Evolutionary conservation across 92 coral and sea anemone genomes (phyloP), one percentile per base, ranked within the genome.

Genomic region (Heteractis magnifica): DNA sequence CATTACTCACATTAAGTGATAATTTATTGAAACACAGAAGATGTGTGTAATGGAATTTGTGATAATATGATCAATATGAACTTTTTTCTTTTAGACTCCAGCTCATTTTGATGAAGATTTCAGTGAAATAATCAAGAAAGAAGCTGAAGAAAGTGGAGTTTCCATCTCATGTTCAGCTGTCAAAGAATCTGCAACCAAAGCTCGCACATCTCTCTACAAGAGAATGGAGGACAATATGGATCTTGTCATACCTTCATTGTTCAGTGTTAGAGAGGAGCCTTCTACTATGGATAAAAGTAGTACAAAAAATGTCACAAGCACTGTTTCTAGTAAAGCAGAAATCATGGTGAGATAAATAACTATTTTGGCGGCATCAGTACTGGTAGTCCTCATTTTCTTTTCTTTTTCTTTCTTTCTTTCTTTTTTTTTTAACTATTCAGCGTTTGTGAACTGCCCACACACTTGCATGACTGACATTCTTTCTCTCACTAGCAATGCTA

Each of bases 81-180:
- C 59, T 55, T 8, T 55, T 8, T 55, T 8, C 59, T 62, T 62
- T 16, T 62, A 95, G 98, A 89, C 95, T 72, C 95, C 95, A 51
- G 91, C 87, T 78, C 92, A 94, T 83, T 87, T 93, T 75, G 98
- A 95, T 81, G 98, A 94, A 73, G 98, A 95, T 52, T 93, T 95
- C 84, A 90, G 92, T 75, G 98, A 95, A 77, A 95, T 95, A 49
- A 94, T 95, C 75, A 94, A 92, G 80, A 88, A 90, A 23, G 98
- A 90, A 82, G 96, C 94, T 41, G 94, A 94, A 81, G 98, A 95
- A 86, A 92, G 98, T 84, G 98, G 96, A 4, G 68, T 93, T 10
- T 86, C 89, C 14, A 79, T 95, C 34, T 85, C 94, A 0, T 91
- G 86, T 70, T 83, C 91, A n/a, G 81, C 82, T 11, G 80, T 79